Conservation (phyloP, 2,797 vertebrate species). For the Apogon hyalosoma region DNA sequence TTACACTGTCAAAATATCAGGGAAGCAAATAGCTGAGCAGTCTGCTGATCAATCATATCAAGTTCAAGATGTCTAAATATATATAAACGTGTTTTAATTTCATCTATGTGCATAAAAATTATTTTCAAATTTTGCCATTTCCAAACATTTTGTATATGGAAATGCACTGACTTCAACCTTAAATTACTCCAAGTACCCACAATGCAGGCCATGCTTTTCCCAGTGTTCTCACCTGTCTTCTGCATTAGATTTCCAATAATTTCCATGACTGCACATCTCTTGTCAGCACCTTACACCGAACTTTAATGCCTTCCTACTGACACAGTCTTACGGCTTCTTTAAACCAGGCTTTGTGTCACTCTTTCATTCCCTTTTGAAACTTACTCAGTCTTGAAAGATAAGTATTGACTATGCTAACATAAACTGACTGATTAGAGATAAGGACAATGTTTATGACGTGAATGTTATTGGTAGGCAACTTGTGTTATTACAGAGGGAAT, state of each 20-base stretch:
- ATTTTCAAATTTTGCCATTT: conserved; percentile 6
- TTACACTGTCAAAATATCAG: no score
- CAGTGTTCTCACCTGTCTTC: conserved; percentile 47
- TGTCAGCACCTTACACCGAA: conserved; percentile 14
- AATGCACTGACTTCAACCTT: conserved; percentile 18
- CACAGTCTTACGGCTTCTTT: not conserved
- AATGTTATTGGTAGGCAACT: no score
- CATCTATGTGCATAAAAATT: no score
- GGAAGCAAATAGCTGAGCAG: no score
- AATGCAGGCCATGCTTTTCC: conserved; percentile 55
- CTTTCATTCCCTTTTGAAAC: not conserved
- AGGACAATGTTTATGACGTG: no score
- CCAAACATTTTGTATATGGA: conserved; percentile 15
- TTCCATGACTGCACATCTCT: conserved; percentile 4
- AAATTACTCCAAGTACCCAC: conserved; percentile 31
- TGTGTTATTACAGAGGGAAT: no score
- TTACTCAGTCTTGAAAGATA: not conserved
- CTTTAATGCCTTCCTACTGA: conserved; percentile 13
- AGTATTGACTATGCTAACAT: no score
- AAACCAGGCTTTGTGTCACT: not conserved
- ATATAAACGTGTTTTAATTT: no score
- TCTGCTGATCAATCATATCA: no score
- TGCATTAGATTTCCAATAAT: conserved; percentile 53
- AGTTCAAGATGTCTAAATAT: no score
- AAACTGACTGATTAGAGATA: no score